Evolutionary conservation across 2,113 vertebrate species (phyloP).

Genomic region (Gobio gobio): DNA sequence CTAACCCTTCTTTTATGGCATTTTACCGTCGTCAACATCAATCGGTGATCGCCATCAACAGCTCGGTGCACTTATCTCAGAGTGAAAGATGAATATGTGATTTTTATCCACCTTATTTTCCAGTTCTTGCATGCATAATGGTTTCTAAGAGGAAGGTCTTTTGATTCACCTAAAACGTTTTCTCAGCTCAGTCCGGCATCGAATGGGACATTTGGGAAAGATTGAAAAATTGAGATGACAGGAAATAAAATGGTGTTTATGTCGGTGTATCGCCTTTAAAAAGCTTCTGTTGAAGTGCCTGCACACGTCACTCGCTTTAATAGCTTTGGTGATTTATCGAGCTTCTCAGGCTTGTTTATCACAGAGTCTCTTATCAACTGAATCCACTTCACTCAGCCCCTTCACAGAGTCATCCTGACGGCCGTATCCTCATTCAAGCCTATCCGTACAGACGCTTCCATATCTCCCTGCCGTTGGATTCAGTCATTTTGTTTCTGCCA

Average conservation of each 20-base stretch:
- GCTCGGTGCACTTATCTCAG: conserved; percentile 26
- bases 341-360: conserved; percentile 37
- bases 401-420: not conserved
- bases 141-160: conserved; percentile 6
- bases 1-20: conserved; percentile 36
- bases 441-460: not conserved
- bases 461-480: conserved; percentile 17
- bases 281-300: conserved; percentile 20
- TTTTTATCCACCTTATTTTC: conserved; percentile 16
- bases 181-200: not conserved
- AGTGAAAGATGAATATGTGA: conserved; percentile 27
- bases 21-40: conserved; percentile 46
- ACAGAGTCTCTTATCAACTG: conserved; percentile 27
- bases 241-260: conserved; percentile 21
- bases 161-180: conserved; percentile 11
- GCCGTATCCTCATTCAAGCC: conserved; percentile 20
- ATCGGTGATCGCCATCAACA: conserved; percentile 37
- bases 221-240: conserved; percentile 28
- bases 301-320: conserved; percentile 13
- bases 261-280: conserved; percentile 11
- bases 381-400: conserved; percentile 35
- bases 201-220: conserved; percentile 1
- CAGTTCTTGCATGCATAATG: conserved; percentile 18
- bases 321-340: conserved; percentile 44
- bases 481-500: not conserved